Evolutionary conservation across 2,113 vertebrate genomes (phyloP), one percentile per base, ranked within the genome.

Genomic region (Gobiocypris rarus): DNA sequence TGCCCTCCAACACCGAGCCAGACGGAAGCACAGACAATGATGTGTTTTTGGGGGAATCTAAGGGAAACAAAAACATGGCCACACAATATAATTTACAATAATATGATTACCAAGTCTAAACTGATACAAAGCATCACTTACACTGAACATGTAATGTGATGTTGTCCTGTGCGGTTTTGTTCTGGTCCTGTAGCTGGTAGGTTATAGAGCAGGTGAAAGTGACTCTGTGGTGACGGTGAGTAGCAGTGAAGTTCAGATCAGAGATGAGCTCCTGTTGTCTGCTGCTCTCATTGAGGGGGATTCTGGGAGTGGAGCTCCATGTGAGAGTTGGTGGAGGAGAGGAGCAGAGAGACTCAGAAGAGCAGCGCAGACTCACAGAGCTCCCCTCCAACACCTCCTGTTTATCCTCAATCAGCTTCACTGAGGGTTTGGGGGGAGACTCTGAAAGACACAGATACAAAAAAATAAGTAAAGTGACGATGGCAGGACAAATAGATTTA

Each of bases 31-130:
- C 83, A 1, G 84, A 89, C 22, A 91, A 61, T 0, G 85, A 81
- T 4, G 90, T 94, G 88, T 91, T 92, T 76, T 89, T 90, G 0
- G 93, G 93, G 67, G 89, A n/a, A 87, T 93, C 93, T 94, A 75
- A 34, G 85, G 75, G 61, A 0, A 82, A 70, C 9, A 81, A 71
- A 80, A 52, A 17, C 5, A 28, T 43, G 19, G 28, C 24, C 43
- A 26, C 14, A 65, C 31, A 22, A 65, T 31, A 50, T 38, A 58
- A 26, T 31, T 38, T 11, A 2, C 26, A 50, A 73, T 11, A 13
- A 63, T 24, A 58, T 3, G 9, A 63, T 34, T 41, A 2, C 67
- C 14, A 54, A 63, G 14, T 52, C 45, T 1, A 13, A 58, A 91
- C 89, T 92, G 71, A 92, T 92, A 92, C 24, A 89, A 4, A 83